Percentiles rank a stretch among this genome's conserved stretches.
phyloP scores from a whole-genome alignment of 2,797 vertebrate genomes.

The Melanotaenia maccullochi region DNA sequence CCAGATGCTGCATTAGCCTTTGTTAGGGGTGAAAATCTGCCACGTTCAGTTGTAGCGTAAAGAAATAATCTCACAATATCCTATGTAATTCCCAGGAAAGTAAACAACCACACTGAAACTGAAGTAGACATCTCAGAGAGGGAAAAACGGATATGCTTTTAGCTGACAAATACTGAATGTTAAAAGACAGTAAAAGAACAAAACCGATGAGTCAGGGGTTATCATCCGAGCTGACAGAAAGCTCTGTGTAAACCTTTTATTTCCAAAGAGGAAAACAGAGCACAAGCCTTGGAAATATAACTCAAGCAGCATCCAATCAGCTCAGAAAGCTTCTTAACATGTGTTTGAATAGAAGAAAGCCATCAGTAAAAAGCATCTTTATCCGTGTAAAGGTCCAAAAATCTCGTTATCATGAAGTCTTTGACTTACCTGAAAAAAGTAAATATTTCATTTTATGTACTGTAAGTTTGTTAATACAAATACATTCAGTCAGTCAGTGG shows the following conservation, averaged over 20 bases:
- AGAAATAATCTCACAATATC: slow-evolving; percentile 16
- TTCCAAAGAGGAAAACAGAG: slow-evolving; percentile 39
- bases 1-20: neutral
- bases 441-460: slow-evolving; percentile 1
- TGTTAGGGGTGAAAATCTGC: neutral
- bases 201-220: slow-evolving; percentile 47
- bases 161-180: slow-evolving; percentile 49
- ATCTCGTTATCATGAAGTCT: neutral
- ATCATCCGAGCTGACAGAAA: slow-evolving; percentile 66
- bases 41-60: neutral
- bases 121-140: slow-evolving; percentile 43
- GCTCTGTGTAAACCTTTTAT: slow-evolving; percentile 61
- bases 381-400: neutral
- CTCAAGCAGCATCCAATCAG: slow-evolving; percentile 19
- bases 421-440: too few species aligned
- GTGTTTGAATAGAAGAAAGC: slow-evolving; percentile 25
- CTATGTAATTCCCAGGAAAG: slow-evolving; percentile 48
- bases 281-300: slow-evolving; percentile 47
- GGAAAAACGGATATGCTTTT: slow-evolving; percentile 36
- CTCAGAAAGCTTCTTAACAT: slow-evolving; percentile 38
- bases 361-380: slow-evolving; percentile 3
- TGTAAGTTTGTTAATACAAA: neutral
- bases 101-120: neutral
- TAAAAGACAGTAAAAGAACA: slow-evolving; percentile 59
- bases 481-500: neutral